A percentile compares a stretch with the other conserved stretches of the same genome.
These are phyloP conservation scores for Pogona vitticeps DNA, from an alignment of 2,113 vertebrate genomes.

Conservation along the genomic window DNA sequence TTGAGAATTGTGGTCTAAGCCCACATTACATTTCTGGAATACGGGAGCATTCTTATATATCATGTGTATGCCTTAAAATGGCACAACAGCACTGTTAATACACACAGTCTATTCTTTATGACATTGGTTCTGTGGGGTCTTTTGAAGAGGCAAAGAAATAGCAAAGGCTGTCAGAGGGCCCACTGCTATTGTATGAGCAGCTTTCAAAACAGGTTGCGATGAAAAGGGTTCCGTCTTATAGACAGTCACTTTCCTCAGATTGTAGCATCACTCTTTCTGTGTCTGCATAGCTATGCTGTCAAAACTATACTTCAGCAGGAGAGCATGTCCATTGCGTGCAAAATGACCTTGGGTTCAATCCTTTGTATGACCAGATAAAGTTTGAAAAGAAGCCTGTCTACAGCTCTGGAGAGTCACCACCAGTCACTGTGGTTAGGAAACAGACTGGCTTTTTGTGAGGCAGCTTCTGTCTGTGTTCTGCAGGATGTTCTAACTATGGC, in stretches of 20 bases:
- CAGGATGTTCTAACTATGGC: too few species aligned
- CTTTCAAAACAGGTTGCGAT: not conserved
- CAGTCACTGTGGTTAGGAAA: not conserved
- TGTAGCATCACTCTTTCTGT: not conserved
- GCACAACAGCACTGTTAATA: not conserved
- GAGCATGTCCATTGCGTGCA: not conserved
- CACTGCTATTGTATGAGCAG: not conserved
- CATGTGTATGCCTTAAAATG: not conserved
- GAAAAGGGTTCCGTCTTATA: not conserved
- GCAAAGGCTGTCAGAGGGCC: not conserved
- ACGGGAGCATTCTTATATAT: not conserved
- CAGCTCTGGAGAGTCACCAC: not conserved
- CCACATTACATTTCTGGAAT: not conserved
- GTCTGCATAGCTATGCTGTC: not conserved
- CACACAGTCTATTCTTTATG: not conserved
- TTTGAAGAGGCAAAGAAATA: not conserved
- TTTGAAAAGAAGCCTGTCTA: too few species aligned
- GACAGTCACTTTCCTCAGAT: not conserved
- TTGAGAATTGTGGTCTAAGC: slow-evolving; percentile 15
- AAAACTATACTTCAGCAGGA: not conserved
- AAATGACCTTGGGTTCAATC: not conserved
- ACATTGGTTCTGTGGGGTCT: too few species aligned
- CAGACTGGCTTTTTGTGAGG: too few species aligned
- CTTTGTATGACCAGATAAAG: not conserved
- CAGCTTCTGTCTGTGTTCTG: too few species aligned